Base-by-base conservation (phyloP, 2,113 vertebrate genomes). In the Aramus guarauna region DNA sequence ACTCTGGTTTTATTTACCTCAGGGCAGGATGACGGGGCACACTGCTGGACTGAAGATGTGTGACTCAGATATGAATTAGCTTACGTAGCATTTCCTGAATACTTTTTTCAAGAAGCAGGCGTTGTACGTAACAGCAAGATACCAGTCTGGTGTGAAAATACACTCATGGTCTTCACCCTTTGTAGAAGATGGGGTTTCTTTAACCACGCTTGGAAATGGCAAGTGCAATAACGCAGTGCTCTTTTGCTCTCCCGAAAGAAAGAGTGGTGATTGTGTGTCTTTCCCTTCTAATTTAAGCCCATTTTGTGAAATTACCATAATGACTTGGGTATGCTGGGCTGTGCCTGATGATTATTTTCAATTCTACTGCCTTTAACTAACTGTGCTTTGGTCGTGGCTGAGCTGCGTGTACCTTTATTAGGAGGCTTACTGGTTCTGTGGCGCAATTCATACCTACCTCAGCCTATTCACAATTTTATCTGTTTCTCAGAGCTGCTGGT, bases 111-210 rank as follows among this genome's bases (percentile, higher is more conserved):
- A 85, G 50, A 26, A 80, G 32, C 13, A 81, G 34, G 11, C 24
- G 11, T 15, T 63, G 26, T 11, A 39, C 0, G 0, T 53, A 58
- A 76, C 6, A 80, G 15, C 2, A 2, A 50, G 67, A 13, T 34
- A 52, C 4, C 26, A 5, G 27, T 71, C 30, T 20, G 8, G 4
- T 58, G 41, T 91, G 72, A 62, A 87, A 80, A 71, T 8, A 29
- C 12, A 27, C 3, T 43, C 13, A 4, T 8, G 26, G 13, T 62
- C 64, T 74, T 91, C 27, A 48, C 9, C 22, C 18, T 36, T 47
- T 69, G 36, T 66, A 39, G 30, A 86, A 68, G 11, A 59, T 9
- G 20, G 22, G 22, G 8, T 59, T 83, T 86, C 30, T 7, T 80
- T 43, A 48, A 20, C 8, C 14, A 41, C 34, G 32, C 30, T 36